Evolutionary conservation across 2,113 vertebrate species (phyloP).

Genomic region (Diphyllodes magnificus): DNA sequence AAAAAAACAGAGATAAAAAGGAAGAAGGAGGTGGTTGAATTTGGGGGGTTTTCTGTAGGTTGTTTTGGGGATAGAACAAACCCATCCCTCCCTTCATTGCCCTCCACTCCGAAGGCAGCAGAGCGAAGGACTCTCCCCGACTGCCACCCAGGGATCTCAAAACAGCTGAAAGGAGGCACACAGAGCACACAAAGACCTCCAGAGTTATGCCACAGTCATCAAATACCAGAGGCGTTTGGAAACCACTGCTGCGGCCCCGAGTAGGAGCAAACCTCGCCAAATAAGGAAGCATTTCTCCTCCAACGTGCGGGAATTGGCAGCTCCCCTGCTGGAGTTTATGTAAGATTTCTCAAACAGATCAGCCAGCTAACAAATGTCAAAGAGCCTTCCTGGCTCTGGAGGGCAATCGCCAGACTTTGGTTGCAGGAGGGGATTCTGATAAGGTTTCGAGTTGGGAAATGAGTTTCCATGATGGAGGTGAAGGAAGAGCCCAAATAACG

Average conservation of each 20-base stretch:
- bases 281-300: constrained; percentile 41
- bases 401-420: neutral
- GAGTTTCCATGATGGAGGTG: neutral
- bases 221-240: constrained; percentile 47
- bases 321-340: constrained; percentile 7
- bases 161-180: neutral
- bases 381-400: neutral
- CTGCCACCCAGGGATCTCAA: neutral
- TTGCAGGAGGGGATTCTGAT: neutral
- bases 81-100: neutral
- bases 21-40: neutral
- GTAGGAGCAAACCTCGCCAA: constrained; percentile 55
- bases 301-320: constrained; percentile 48
- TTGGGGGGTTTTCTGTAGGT: neutral
- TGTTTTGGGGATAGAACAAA: neutral
- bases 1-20: neutral
- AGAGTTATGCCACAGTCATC: constrained; percentile 44
- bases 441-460: neutral
- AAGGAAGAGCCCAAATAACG: neutral
- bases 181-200: neutral
- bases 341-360: constrained; percentile 45
- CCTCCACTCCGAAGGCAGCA: neutral
- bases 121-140: neutral
- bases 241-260: neutral
- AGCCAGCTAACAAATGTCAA: constrained; percentile 44